Evolutionary conservation across 2,113 vertebrate genomes (phyloP).

Genomic region (Sitta europaea): DNA sequence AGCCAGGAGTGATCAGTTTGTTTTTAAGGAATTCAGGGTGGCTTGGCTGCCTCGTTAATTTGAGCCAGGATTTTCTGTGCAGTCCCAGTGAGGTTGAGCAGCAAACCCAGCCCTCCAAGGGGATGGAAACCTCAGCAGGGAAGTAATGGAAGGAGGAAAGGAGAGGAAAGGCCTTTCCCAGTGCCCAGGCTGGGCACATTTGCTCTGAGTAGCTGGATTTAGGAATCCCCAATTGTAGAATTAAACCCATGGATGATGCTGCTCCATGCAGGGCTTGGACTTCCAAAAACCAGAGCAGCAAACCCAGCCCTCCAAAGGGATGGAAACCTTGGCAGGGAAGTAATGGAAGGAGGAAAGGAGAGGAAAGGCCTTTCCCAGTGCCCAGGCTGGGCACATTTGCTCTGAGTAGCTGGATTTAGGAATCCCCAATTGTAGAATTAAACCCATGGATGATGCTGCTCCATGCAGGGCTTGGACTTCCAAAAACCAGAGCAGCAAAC

Average conservation of each 20-base stretch:
- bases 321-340: not conserved
- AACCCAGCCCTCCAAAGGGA: not conserved
- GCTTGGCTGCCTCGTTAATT: not conserved
- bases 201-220: not conserved
- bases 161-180: not conserved
- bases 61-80: not conserved
- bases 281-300: not conserved
- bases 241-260: not conserved
- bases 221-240: not conserved
- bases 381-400: not conserved
- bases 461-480: rapidly evolving
- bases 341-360: not conserved
- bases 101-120: not conserved
- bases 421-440: not conserved
- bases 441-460: not conserved
- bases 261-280: rapidly evolving
- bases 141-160: not conserved
- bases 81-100: not conserved
- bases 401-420: not conserved
- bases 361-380: not conserved
- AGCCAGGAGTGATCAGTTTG: rapidly evolving
- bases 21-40: not conserved
- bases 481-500: not conserved
- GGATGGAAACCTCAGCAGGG: not conserved
- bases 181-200: not conserved